Base-by-base conservation (phyloP, 2,888 invertebrate genomes). In the Sialis lutaria region DNA sequence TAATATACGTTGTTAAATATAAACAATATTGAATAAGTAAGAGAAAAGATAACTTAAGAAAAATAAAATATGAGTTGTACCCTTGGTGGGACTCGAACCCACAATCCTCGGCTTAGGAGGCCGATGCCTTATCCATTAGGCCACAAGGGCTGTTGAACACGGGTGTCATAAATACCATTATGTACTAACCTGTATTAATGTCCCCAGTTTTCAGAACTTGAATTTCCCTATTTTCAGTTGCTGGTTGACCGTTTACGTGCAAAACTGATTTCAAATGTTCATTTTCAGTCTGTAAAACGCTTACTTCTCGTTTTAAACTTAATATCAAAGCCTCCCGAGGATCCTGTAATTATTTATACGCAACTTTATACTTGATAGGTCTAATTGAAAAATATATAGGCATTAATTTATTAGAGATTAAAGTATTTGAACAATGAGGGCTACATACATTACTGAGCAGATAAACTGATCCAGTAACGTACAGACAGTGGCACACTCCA, bases 291-390 rank as follows among this genome's bases (percentile, higher is more conserved):
- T 89, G 79, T 10, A 95, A 68, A 0, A 83, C 80, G 49, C 79
- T 80, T 6, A 93, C 82, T 67, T 93, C 92, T 40, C 89, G 71
- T 64, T 91, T 91, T 51, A 95, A 63, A 55, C 85, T 89, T 40
- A 93, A 62, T 51, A 95, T 93, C 9, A 93, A 67, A 4, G 91
- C 88, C 61, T 95, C 95, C 52, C 92, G 71, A 0, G 93, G 91
- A 62, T 95, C 93, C 88, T 88, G 57, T 32, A 55, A 51, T 37
- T 8, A 47, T 12, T n/a, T 12, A 8, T 10, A 9, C n/a, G 12
- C 37, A 22, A 22, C 4, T 22, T 22, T 22, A 22, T 22, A 22
- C 22, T 22, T 22, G 4, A 22, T 22, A 22, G 22, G 2, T 22
- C 22, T 22, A 2, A 22, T 22, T 22, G 22, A 22, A 22, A 22